Conservation (phyloP, 2,888 invertebrate species). For the Nomada goodeniana region DNA sequence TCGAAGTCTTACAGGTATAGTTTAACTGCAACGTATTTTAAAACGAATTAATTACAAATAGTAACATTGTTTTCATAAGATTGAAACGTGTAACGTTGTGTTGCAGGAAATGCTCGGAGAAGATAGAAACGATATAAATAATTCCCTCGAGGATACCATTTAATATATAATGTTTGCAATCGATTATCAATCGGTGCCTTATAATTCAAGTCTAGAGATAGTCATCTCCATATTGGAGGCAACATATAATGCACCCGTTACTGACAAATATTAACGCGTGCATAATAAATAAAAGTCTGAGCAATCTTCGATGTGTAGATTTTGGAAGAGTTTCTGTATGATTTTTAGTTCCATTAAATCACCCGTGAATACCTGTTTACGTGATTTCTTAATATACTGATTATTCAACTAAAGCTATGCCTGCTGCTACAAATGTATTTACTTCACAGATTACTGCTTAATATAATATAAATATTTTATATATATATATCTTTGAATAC, state of each 20-base stretch:
- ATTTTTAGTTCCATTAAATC: constrained; percentile 31
- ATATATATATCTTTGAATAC: constrained; percentile 39
- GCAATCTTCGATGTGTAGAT: constrained; percentile 3
- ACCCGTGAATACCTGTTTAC: neutral
- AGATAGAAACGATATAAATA: constrained; percentile 83
- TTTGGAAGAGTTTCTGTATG: constrained; percentile 8
- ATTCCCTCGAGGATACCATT: constrained; percentile 81
- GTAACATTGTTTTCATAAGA: constrained; percentile 22
- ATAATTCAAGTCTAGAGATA: constrained; percentile 8
- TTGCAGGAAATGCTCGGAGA: constrained; percentile 88
- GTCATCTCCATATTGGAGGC: constrained; percentile 41
- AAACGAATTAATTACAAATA: neutral
- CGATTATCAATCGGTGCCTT: constrained; percentile 27
- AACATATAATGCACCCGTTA: constrained; percentile 11
- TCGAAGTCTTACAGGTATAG: constrained; percentile 90
- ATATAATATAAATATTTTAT: constrained; percentile 29
- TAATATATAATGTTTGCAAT: constrained; percentile 53
- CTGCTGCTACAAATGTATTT: constrained; percentile 31
- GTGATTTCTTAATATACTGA: constrained; percentile 3
- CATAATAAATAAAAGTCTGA: constrained; percentile 39
- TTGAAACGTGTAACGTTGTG: constrained; percentile 23
- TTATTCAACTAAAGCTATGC: constrained; percentile 23
- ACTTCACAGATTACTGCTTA: constrained; percentile 43
- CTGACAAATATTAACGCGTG: neutral
- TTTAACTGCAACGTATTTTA: neutral